phyloP scores from a whole-genome alignment of 2,113 vertebrate species.

The Psophia crepitans region DNA sequence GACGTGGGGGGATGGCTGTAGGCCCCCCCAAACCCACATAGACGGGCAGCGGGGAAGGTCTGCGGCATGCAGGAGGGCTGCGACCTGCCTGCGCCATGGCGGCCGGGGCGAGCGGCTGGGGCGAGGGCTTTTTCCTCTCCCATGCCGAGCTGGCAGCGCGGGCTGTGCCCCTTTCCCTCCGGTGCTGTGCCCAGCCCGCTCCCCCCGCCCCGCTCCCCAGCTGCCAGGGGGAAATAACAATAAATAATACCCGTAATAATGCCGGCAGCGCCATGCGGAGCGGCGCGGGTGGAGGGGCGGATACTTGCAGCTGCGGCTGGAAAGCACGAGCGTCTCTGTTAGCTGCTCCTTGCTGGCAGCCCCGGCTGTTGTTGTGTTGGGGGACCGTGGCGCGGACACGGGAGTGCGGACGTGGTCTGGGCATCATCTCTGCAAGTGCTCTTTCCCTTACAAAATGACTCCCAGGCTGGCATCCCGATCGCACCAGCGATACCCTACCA shows the following conservation, averaged over 20 bases:
- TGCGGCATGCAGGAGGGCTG: fast-evolving
- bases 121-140: background rate
- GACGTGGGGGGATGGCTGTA: fast-evolving
- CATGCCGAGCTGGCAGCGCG: fast-evolving
- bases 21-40: background rate
- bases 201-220: background rate
- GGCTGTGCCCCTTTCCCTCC: background rate
- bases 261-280: background rate
- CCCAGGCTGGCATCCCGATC: background rate
- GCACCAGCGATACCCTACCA: background rate
- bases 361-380: background rate
- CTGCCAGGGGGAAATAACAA: background rate
- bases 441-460: background rate
- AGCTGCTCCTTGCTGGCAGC: background rate
- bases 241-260: background rate
- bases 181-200: background rate
- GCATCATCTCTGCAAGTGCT: fast-evolving
- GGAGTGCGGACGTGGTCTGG: background rate
- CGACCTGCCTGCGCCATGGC: fast-evolving
- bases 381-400: fast-evolving
- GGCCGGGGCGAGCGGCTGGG: background rate
- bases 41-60: fast-evolving
- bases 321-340: background rate
- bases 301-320: background rate
- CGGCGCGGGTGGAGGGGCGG: background rate